These are phyloP conservation scores for Orientallactaga bullata DNA, from an alignment of 2,113 vertebrate genomes.

Conservation along the genomic window DNA sequence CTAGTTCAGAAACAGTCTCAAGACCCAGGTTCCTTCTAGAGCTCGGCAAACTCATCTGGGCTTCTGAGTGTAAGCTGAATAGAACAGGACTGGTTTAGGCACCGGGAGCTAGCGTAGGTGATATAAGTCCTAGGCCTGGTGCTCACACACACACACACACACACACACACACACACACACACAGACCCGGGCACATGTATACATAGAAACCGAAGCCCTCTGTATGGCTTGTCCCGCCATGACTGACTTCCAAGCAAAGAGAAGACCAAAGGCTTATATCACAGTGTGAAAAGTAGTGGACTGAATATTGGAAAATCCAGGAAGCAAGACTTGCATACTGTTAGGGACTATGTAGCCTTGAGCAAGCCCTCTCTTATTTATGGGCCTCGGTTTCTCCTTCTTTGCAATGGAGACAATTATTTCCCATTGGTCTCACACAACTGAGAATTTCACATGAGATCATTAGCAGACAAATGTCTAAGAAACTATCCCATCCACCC, in stretches of 20 bases:
- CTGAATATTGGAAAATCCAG: neutral
- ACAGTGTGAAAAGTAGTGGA: neutral
- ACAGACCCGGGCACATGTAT: neutral
- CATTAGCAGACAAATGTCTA: neutral
- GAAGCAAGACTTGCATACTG: neutral
- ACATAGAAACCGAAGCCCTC: too few species aligned
- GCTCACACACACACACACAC: too few species aligned
- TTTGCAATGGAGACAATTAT: neutral
- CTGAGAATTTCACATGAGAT: neutral
- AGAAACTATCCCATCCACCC: neutral
- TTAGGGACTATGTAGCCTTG: neutral
- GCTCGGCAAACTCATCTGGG: neutral
- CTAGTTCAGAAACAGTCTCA: neutral
- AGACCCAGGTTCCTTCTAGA: neutral
- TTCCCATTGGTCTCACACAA: neutral
- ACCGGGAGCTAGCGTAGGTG: rapidly evolving
- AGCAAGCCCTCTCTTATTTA: neutral
- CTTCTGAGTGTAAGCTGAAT: neutral
- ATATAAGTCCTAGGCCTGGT: rapidly evolving
- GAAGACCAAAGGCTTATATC: neutral
- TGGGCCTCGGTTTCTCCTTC: neutral
- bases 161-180: neutral
- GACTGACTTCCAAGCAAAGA: neutral
- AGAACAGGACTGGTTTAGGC: neutral
- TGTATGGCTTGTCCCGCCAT: neutral